Evolutionary conservation across 92 coral and sea anemone genomes (phyloP), one percentile per base, ranked within the genome.

Genomic region (Porites rus): DNA sequence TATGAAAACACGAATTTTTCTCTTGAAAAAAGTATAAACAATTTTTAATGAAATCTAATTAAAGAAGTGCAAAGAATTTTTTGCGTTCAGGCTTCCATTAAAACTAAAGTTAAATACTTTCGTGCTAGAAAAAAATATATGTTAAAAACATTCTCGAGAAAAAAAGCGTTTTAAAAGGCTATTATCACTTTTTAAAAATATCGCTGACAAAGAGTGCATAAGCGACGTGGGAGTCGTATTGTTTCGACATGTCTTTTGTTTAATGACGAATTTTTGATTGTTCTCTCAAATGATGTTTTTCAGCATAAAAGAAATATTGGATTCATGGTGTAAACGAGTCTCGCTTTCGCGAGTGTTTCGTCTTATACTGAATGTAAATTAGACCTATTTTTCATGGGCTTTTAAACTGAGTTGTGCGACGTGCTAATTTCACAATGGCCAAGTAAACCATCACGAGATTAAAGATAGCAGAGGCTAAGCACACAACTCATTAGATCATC

Each of bases 201-300:
- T 52, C 66, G 54, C 13, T 52, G 59, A 71, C 76, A 60, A 82
- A 82, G 72, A 28, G 72, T 54, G 50, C 52, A 73, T 83, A 73
- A 83, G 31, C 87, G 52, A 38, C 79, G 87, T 64, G 80, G 80
- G 87, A 74, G 87, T 62, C 87, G 19, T 82, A 79, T 68, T 72
- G 70, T 83, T 46, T 53, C 19, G 69, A 68, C 18, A 38, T 19
- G 68, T 70, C 31, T 8, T 66, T 70, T 81, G 22, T 56, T 56
- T 31, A 59, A 70, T 81, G 64, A 71, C 76, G 77, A 72, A 70
- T 70, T 28, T 69, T 14, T 51, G 56, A 81, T 81, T 80, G 85
- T 80, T 80, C 24, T n/a, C 62, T 28, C 53, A 61, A 61, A 28
- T 51, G 20, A 68, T 70, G 54, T 71, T 81, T 79, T 62, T 78